A percentile compares a stretch with the other conserved stretches of the same genome.
Conservation (phyloP, 2,797 vertebrate genomes). For the Gastrophryne carolinensis region DNA sequence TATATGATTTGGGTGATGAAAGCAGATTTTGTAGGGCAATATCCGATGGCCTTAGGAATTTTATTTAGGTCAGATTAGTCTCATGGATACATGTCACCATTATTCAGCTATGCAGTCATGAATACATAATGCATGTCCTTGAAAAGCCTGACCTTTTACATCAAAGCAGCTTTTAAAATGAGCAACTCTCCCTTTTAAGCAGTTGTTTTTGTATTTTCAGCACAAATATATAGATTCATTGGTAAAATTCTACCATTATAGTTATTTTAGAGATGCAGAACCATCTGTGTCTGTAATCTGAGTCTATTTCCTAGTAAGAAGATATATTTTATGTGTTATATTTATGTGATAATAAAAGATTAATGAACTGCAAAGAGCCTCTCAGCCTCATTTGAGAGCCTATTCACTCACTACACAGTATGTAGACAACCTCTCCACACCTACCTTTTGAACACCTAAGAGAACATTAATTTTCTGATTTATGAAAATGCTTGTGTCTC, state of each 20-base stretch:
- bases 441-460: background rate
- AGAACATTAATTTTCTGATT: too few relatives aligned
- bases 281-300: too few relatives aligned
- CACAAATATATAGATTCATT: background rate
- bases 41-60: background rate
- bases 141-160: constrained; percentile 19
- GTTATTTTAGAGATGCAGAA: too few relatives aligned
- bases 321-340: too few relatives aligned
- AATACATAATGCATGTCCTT: constrained; percentile 26
- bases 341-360: too few relatives aligned
- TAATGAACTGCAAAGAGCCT: too few relatives aligned
- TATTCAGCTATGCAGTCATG: constrained; percentile 27
- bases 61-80: constrained; percentile 4
- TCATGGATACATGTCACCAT: constrained; percentile 20
- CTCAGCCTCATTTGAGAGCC: too few relatives aligned
- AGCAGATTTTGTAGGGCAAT: constrained; percentile 15
- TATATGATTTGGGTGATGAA: too few relatives aligned
- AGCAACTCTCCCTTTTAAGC: background rate
- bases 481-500: too few relatives aligned
- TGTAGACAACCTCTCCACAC: background rate
- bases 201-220: background rate
- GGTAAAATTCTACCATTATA: background rate
- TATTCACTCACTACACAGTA: background rate
- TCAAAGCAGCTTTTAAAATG: background rate
- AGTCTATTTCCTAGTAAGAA: too few relatives aligned